Evolutionary conservation across 2,113 vertebrate genomes (phyloP).

Genomic region (Rhombomys opimus): DNA sequence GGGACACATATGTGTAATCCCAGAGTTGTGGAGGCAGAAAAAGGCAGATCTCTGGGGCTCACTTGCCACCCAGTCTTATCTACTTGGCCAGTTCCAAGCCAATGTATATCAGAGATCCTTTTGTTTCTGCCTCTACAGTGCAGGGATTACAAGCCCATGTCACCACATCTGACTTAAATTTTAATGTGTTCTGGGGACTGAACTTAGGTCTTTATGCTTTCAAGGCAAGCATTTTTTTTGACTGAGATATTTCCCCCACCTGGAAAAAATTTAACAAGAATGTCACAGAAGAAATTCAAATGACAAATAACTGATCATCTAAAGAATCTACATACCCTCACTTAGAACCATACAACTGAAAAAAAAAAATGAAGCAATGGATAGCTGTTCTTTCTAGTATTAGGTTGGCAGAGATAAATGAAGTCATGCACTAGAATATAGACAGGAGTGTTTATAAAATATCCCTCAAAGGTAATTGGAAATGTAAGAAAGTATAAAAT

Average conservation of each 20-base stretch:
- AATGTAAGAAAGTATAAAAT: background rate
- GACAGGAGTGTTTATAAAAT: background rate
- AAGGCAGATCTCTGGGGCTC: background rate
- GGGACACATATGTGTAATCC: background rate
- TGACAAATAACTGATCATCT: background rate
- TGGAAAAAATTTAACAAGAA: background rate
- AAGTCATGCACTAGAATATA: background rate
- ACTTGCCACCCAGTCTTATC: background rate
- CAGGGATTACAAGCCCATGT: background rate
- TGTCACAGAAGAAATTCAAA: constrained; percentile 19
- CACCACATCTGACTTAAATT: background rate
- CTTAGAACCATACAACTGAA: background rate
- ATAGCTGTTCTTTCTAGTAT: background rate
- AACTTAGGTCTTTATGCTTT: background rate
- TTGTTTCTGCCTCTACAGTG: background rate
- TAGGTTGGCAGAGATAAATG: background rate
- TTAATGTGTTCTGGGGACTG: background rate
- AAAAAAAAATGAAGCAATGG: background rate
- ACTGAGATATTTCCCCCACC: background rate
- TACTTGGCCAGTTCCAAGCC: background rate
- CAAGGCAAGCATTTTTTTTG: background rate
- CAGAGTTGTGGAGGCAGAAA: background rate
- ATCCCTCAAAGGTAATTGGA: background rate
- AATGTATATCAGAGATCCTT: background rate
- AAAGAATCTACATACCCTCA: background rate